Percentiles rank a stretch among this genome's conserved stretches.
Conservation (phyloP, 2,888 invertebrate species). For the Biston betularia region DNA sequence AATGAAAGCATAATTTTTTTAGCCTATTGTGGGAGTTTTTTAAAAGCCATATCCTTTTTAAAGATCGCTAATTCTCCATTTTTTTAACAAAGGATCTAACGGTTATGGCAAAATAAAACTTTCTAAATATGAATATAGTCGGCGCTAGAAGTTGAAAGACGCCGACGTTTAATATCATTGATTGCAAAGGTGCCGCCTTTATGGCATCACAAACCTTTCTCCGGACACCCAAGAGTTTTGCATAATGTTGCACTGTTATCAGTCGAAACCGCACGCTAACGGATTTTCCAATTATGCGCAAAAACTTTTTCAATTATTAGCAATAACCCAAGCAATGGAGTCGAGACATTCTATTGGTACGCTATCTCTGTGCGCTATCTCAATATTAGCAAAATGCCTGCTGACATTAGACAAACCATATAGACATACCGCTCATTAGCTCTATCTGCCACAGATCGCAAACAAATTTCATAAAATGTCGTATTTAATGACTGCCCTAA, state of each 20-base stretch:
- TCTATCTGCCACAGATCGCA: constrained; percentile 40
- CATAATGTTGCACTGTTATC: constrained; percentile 69
- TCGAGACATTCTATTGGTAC: constrained; percentile 31
- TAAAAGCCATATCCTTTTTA: constrained; percentile 46
- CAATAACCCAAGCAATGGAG: constrained; percentile 32
- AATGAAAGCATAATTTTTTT: constrained; percentile 38
- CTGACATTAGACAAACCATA: constrained; percentile 24
- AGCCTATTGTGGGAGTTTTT: constrained; percentile 36
- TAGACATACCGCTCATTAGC: constrained; percentile 44
- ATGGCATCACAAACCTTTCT: constrained; percentile 61
- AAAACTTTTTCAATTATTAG: constrained; percentile 44
- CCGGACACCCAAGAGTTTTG: constrained; percentile 70
- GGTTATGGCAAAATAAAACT: constrained; percentile 75
- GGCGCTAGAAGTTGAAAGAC: constrained; percentile 67
- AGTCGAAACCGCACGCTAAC: constrained; percentile 52
- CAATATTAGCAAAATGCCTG: constrained; percentile 23
- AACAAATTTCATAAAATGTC: constrained; percentile 42
- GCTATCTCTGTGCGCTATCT: constrained; percentile 30
- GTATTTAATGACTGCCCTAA: constrained; percentile 44
- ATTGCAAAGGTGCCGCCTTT: constrained; percentile 70
- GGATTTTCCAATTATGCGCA: constrained; percentile 53
- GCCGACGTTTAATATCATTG: constrained; percentile 77
- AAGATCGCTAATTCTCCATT: constrained; percentile 50
- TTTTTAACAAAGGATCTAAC: constrained; percentile 60
- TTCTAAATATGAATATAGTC: constrained; percentile 64